Evolutionary conservation across 2,888 invertebrate genomes (phyloP).

Genomic region (Ametastegia equiseti): DNA sequence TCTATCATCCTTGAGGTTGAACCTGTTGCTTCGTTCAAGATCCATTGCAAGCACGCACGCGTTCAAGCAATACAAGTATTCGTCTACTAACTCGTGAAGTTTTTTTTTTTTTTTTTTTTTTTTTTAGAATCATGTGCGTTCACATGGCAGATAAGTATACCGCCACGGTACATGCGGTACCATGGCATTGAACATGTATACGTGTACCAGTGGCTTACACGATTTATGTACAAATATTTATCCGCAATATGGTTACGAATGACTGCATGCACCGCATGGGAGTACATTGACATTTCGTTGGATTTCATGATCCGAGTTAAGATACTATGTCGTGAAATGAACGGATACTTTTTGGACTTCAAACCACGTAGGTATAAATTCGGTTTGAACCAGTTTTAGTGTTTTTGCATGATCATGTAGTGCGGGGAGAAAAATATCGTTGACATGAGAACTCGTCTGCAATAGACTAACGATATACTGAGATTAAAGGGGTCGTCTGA

Average conservation of each 20-base stretch:
- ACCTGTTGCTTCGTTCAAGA: conserved; percentile 26
- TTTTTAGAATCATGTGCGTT: conserved; percentile 30
- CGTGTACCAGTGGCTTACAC: conserved; percentile 27
- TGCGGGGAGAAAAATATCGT: background rate
- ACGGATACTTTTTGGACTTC: background rate
- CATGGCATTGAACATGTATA: conserved; percentile 6
- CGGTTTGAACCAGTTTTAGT: too few relatives aligned
- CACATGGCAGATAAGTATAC: conserved; percentile 35
- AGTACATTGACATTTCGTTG: conserved; percentile 3
- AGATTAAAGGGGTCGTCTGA: conserved; percentile 29
- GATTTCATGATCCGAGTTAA: background rate
- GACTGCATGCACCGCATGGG: background rate
- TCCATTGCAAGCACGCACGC: conserved; percentile 25
- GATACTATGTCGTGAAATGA: background rate
- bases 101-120: too few relatives aligned
- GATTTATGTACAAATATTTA: conserved; percentile 27
- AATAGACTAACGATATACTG: background rate
- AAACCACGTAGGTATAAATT: background rate
- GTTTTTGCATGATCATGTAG: too few relatives aligned
- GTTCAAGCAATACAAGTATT: conserved; percentile 17
- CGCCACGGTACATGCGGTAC: background rate
- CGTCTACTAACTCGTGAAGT: conserved; percentile 4
- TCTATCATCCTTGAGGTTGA: conserved; percentile 25
- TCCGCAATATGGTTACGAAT: background rate
- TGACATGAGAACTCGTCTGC: background rate